Conservation (phyloP, 2,888 invertebrate genomes). For the Lasius fuliginosus region DNA sequence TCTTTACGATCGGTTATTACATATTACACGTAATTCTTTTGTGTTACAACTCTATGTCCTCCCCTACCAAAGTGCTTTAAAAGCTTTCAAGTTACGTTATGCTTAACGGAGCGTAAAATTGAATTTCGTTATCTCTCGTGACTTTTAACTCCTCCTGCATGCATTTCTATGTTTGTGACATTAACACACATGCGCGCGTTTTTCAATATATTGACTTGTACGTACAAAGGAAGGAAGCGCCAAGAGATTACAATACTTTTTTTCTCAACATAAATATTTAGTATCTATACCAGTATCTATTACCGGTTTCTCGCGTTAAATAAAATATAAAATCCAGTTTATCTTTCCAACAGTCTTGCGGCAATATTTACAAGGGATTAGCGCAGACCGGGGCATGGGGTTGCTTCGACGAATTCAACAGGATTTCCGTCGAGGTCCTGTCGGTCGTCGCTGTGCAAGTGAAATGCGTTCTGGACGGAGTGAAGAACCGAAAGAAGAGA, state of each 20-base stretch:
- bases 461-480: slow-evolving; percentile 94
- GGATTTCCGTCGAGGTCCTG: slow-evolving; percentile 97
- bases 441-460: slow-evolving; percentile 98
- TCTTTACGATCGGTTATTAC: background rate
- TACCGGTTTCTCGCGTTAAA: background rate
- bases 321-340: slow-evolving; percentile 26
- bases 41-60: background rate
- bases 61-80: background rate
- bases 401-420: slow-evolving; percentile 98
- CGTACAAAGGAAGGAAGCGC: background rate
- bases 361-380: slow-evolving; percentile 98
- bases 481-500: slow-evolving; percentile 92
- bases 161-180: background rate
- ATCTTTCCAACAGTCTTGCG: slow-evolving; percentile 90
- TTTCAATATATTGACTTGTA: background rate
- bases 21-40: background rate
- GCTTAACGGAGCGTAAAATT: background rate
- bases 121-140: background rate
- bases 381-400: slow-evolving; percentile 99
- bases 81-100: background rate
- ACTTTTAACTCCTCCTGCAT: slow-evolving; percentile 3
- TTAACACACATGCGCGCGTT: background rate
- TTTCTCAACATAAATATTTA: background rate
- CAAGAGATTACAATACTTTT: background rate
- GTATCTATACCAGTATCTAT: background rate